Percentiles rank a stretch among this genome's conserved stretches.
phyloP scores from a whole-genome alignment of 2,888 invertebrate species.

The Epirrhoe alternata region DNA sequence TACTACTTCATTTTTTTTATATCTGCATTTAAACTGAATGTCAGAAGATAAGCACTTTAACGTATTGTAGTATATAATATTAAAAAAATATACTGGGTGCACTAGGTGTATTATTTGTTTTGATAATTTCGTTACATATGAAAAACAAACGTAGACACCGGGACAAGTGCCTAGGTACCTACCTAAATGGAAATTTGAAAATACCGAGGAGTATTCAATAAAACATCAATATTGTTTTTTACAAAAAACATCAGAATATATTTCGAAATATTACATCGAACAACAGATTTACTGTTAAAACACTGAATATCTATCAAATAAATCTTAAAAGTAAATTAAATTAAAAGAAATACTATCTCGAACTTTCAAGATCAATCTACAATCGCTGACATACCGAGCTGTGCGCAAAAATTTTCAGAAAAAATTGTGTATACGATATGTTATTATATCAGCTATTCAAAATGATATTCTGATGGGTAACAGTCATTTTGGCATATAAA shows the following conservation, averaged over 20 bases:
- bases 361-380: conserved; percentile 40
- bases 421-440: conserved; percentile 73
- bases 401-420: conserved; percentile 71
- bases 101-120: too few species aligned
- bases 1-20: too few species aligned
- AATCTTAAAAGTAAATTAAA: conserved; percentile 37
- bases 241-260: conserved; percentile 81
- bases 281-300: conserved; percentile 56
- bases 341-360: conserved; percentile 9
- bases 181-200: too few species aligned
- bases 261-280: conserved; percentile 78
- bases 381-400: conserved; percentile 53
- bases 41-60: too few species aligned
- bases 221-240: conserved; percentile 61
- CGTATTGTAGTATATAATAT: too few species aligned
- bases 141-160: too few species aligned
- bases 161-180: too few species aligned
- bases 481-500: conserved; percentile 51
- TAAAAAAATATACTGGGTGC: too few species aligned
- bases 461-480: conserved; percentile 65
- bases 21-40: too few species aligned
- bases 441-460: conserved; percentile 58
- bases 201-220: conserved; percentile 43
- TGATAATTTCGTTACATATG: too few species aligned
- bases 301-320: conserved; percentile 34